A percentile compares a stretch with the other conserved stretches of the same genome.
phyloP scores from a whole-genome alignment of 2,888 invertebrate species.

The Ephialtes manifestator region DNA sequence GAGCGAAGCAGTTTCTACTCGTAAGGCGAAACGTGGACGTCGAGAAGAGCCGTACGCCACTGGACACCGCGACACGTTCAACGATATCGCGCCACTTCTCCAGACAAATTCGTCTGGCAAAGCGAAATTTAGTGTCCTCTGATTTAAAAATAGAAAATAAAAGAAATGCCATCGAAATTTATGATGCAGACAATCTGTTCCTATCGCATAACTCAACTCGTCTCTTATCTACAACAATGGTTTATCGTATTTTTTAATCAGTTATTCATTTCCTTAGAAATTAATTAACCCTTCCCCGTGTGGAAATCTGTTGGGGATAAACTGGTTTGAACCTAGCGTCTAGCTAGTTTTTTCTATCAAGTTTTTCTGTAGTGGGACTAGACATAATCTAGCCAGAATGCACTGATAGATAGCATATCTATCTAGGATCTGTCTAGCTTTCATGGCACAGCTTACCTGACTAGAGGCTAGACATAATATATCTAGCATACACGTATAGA shows the following conservation, averaged over 20 bases:
- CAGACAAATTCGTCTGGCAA: constrained; percentile 33
- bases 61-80: constrained; percentile 23
- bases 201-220: not conserved
- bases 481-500: no score
- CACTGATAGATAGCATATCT: no score
- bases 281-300: no score
- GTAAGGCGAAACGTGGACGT: constrained; percentile 26
- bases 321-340: no score
- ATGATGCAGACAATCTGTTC: not conserved
- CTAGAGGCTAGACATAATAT: no score
- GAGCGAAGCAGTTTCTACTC: constrained; percentile 31
- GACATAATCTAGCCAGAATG: no score
- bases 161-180: not conserved
- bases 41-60: not conserved
- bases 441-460: no score
- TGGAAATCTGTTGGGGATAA: no score
- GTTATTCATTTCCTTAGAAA: not conserved
- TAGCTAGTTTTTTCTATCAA: no score
- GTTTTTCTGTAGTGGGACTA: no score
- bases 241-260: not conserved
- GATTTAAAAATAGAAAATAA: not conserved
- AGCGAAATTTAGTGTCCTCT: constrained; percentile 2
- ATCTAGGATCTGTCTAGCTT: no score
- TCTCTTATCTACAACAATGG: not conserved
- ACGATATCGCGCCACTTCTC: constrained; percentile 27